Evolutionary conservation across 2,797 vertebrate genomes (phyloP), one percentile per base, ranked within the genome.

Genomic region (Sebastes iracundus): DNA sequence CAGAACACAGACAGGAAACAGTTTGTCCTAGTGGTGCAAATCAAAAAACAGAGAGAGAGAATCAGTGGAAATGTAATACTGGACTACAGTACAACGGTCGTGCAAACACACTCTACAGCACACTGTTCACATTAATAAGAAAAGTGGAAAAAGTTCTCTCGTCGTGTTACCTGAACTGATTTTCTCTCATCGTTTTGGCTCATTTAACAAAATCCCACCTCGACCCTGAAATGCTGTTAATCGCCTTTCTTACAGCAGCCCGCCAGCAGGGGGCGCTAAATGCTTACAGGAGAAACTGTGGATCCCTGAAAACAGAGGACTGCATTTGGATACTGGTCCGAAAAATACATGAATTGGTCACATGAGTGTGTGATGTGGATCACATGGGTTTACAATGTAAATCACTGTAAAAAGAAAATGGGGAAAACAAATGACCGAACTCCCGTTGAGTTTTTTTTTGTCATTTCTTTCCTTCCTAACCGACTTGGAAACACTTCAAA

Each of bases 81-180:
- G 72, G 60, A 77, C 85, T 66, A 85, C 70, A 87, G 79, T 60
- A 72, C 73, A 56, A 72, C 79, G 66, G 28, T 72, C 11, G 6
- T 27, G 46, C 72, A 86, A 1, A 20, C 62, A n/a, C 27, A 38
- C 53, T 14, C 64, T 64, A 53, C 30, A 25, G n/a, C 76, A 73
- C 38, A 52, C 49, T 22, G 55, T 79, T 88, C 88, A 90, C 90
- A 81, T 83, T 84, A 68, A 60, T 56, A 62, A 83, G 2, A 85
- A 85, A 72, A 84, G 77, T 60, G 27, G 52, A 75, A 66, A 7
- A 10, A 10, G 9, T 2, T 22, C 16, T 65, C 55, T 64, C 16
- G 0, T 72, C 30, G 18, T 0, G 22, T 55, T 20, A 55, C 59
- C 72, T 79, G 38, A 71, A 38, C 56, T 27, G 58, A 63, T 69